A percentile compares a stretch with the other conserved stretches of the same genome.
Evolutionary conservation across 1,140 invertebrate genomes (phyloP).

Genomic region (Ylistrum balloti): DNA sequence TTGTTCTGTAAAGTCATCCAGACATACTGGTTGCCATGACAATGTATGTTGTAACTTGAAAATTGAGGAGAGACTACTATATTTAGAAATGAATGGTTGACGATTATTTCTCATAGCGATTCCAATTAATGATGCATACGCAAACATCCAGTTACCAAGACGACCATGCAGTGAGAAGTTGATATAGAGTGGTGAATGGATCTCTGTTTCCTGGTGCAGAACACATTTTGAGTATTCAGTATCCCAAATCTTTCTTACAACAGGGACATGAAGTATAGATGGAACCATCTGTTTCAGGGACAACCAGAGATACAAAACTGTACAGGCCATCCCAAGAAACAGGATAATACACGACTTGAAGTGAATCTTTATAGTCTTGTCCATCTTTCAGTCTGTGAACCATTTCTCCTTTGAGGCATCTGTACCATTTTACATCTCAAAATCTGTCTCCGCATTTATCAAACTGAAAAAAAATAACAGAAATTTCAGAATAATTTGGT

Average conservation of each 20-base stretch:
- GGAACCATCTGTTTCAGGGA: conserved; percentile 38
- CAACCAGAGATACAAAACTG: conserved; percentile 44
- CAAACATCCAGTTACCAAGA: conserved; percentile 67
- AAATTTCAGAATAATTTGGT: too few species aligned
- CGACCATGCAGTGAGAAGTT: conserved; percentile 52
- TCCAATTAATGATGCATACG: conserved; percentile 63
- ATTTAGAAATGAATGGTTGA: conserved; percentile 43
- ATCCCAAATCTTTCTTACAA: conserved; percentile 47
- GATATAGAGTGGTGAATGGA: neutral
- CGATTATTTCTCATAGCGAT: conserved; percentile 58
- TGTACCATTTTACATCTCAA: neutral
- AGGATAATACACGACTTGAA: neutral
- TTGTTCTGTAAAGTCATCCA: conserved; percentile 44
- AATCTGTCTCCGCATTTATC: neutral
- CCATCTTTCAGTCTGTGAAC: neutral
- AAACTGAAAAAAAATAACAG: neutral
- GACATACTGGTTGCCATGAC: conserved; percentile 39
- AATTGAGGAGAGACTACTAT: neutral
- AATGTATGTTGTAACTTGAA: conserved; percentile 40
- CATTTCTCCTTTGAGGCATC: neutral
- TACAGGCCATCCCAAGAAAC: neutral
- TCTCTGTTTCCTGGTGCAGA: neutral
- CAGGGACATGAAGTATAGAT: conserved; percentile 43
- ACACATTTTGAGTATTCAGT: conserved; percentile 36
- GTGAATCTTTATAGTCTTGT: neutral